Evolutionary conservation across 2,797 vertebrate species (phyloP), one percentile per base, ranked within the genome.

Genomic region (Chelmon rostratus): DNA sequence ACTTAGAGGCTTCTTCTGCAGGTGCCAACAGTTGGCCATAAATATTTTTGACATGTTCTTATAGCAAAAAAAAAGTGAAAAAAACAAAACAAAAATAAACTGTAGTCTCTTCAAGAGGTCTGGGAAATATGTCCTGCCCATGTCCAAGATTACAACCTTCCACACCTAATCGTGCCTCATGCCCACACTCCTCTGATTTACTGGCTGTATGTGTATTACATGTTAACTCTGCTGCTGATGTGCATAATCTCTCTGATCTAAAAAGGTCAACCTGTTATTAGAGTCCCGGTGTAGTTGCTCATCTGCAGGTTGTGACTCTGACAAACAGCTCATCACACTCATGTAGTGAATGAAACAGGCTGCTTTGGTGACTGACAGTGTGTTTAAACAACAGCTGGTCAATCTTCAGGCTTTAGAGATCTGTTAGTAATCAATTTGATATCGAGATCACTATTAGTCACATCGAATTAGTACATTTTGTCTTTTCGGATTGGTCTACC

Each of bases 201-300:
- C 3, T 40, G 7, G 9, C 4, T 12, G 0, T 23, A 31, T 73
- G 42, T 44, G 37, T 6, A 18, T 69, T 40, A n/a, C 8, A 21
- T 33, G 15, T 44, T 3, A 50, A 61, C 46, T 71, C 74, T 78
- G 81, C 81, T 81, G 83, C 73, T 84, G 71, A 84, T 23, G 74
- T 78, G 63, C 53, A 71, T 46, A 37, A 8, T 33, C 4, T 66
- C 23, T 68, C 21, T 3, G 8, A 42, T 53, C 18, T 74, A 52
- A 53, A 57, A 66, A 58, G n/a, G 23, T 50, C 13, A 23, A 10
- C 9, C 16, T 23, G 38, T 49, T 16, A 16, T 8, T 56, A 13
- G 12, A n/a, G 56, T 25, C 47, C 21, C 62, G 25, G 13, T 62
- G 35, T 23, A 44, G 54, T 3, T 76, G 53, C 21, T 59, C 56